Conservation (phyloP, 2,113 vertebrate genomes). For the Saguinus imperator region DNA sequence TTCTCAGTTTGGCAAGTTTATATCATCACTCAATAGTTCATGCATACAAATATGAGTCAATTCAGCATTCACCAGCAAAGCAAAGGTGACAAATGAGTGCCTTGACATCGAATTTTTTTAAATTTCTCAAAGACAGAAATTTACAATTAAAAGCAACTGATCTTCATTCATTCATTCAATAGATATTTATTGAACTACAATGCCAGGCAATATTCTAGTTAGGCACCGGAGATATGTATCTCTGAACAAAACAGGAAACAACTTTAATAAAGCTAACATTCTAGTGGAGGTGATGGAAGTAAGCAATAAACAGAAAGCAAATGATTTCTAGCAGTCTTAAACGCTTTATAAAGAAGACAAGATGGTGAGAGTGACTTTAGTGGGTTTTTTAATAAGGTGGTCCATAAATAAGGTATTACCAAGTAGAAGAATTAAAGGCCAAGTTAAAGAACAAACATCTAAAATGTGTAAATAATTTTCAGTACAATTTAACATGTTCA, state of each 20-base stretch:
- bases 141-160: not conserved
- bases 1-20: not conserved
- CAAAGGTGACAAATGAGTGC: constrained; percentile 32
- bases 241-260: not conserved
- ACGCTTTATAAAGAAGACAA: not conserved
- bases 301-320: not conserved
- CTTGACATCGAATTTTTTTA: not conserved
- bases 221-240: not conserved
- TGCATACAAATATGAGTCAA: not conserved
- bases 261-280: not conserved
- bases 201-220: not conserved
- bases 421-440: not conserved
- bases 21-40: constrained; percentile 15
- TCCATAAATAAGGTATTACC: not conserved
- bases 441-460: not conserved
- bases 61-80: constrained; percentile 9
- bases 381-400: not conserved
- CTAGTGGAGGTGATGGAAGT: not conserved
- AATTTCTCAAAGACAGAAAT: not conserved
- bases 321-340: not conserved
- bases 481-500: not conserved
- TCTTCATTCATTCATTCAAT: not conserved
- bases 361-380: not conserved
- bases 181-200: not conserved
- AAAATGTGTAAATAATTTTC: not conserved